Conservation (phyloP, 23 tunicate species). For the Phallusia fumigata region DNA sequence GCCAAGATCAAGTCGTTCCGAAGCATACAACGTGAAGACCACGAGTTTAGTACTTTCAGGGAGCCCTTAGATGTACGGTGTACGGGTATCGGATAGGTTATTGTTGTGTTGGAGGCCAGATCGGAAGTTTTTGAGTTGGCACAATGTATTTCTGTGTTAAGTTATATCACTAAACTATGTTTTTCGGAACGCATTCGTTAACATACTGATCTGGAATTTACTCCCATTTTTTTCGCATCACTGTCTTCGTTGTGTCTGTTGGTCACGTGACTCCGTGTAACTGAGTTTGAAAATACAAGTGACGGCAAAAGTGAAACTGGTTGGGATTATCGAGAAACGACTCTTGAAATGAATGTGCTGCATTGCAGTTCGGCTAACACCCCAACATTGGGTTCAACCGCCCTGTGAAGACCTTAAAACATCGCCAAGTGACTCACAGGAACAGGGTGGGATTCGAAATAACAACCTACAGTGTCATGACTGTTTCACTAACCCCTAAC, state of each 20-base stretch:
- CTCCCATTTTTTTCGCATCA: neutral
- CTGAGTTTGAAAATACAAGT: neutral
- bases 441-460: no score
- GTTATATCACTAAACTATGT: neutral
- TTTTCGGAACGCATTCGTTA: no score
- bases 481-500: no score
- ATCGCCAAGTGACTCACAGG: no score
- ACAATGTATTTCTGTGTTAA: neutral
- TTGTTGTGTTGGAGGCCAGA: neutral
- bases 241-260: neutral
- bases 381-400: no score
- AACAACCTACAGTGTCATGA: no score
- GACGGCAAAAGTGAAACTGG: neutral
- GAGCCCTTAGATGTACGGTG: conserved; percentile 7
- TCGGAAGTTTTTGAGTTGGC: neutral
- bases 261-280: neutral
- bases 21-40: neutral
- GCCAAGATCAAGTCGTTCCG: neutral
- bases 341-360: no score
- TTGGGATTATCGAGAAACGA: no score
- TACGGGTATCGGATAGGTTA: conserved; percentile 7
- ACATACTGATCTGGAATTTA: neutral
- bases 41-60: neutral
- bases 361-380: no score
- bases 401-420: no score